phyloP scores from a whole-genome alignment of 2,797 vertebrate genomes.

The Miichthys miiuy region DNA sequence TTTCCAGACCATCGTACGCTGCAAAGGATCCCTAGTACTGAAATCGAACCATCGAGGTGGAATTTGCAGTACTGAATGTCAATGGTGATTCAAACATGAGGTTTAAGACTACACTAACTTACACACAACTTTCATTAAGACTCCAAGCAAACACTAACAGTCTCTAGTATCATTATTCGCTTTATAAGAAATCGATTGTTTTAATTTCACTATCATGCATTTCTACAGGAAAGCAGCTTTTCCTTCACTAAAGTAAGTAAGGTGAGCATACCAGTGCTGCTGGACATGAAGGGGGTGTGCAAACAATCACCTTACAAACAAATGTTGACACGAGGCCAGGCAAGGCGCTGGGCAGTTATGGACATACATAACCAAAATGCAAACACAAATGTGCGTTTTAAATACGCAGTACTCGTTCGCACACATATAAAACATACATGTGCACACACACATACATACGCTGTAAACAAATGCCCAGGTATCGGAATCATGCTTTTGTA shows the following conservation, averaged over 20 bases:
- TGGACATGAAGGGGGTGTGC: conserved; percentile 13
- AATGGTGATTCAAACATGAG: neutral
- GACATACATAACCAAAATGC: conserved; percentile 45
- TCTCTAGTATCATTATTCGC: neutral
- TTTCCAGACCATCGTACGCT: neutral
- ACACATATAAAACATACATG: conserved; percentile 44
- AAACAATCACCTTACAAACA: conserved; percentile 36
- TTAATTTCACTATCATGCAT: conserved; percentile 10
- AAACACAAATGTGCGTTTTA: conserved; percentile 32
- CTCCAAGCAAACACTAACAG: neutral
- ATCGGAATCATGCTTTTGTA: conserved; percentile 77
- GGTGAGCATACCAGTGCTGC: conserved; percentile 46
- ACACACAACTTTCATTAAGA: neutral
- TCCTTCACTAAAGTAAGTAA: conserved; percentile 9
- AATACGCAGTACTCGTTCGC: conserved; percentile 27
- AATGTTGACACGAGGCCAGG: conserved; percentile 52
- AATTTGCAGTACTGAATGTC: neutral
- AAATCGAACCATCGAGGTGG: neutral
- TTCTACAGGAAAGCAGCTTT: neutral
- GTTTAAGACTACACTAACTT: neutral
- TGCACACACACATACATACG: conserved; percentile 23
- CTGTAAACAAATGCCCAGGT: conserved; percentile 71
- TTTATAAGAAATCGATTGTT: neutral
- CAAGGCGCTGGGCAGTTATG: conserved; percentile 42
- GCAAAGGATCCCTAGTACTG: neutral